A percentile compares a stretch with the other conserved stretches of the same genome.
Conservation (phyloP, 2,888 invertebrate genomes). For the Trissolcus japonicus region DNA sequence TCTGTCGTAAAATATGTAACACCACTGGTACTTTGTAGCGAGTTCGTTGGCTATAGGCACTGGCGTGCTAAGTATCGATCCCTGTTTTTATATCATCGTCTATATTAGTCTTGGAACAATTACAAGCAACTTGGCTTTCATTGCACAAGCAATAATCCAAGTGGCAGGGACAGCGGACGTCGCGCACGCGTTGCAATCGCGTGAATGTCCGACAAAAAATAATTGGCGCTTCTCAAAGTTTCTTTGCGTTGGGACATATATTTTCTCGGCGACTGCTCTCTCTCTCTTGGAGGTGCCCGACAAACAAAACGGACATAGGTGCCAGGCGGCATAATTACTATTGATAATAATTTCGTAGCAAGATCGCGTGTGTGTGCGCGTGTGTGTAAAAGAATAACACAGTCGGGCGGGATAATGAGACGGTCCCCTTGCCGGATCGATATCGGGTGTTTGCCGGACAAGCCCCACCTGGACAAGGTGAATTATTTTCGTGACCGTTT, state of each 20-base stretch:
- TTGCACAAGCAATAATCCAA: slow-evolving; percentile 33
- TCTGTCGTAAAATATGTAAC: slow-evolving; percentile 40
- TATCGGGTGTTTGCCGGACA: slow-evolving; percentile 1
- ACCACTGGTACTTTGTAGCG: slow-evolving; percentile 31
- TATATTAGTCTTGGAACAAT: slow-evolving; percentile 45
- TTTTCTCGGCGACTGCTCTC: no score
- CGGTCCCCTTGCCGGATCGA: slow-evolving; percentile 4
- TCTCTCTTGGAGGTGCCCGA: no score
- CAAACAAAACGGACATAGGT: no score
- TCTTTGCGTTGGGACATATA: slow-evolving; percentile 34
- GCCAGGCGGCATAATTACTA: slow-evolving; percentile 28
- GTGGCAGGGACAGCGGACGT: slow-evolving; percentile 38
- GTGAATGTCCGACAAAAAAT: slow-evolving; percentile 23
- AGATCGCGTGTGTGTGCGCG: background rate
- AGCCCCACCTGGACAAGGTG: no score
- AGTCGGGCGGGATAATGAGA: slow-evolving; percentile 29
- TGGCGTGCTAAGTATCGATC: slow-evolving; percentile 42
- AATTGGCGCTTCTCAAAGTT: slow-evolving; percentile 38
- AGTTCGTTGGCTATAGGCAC: slow-evolving; percentile 37
- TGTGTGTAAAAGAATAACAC: slow-evolving; percentile 24
- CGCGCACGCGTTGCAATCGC: slow-evolving; percentile 21
- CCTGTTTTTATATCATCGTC: slow-evolving; percentile 27
- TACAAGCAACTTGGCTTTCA: slow-evolving; percentile 36
- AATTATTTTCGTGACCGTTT: no score
- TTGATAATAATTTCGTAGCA: slow-evolving; percentile 28